Conservation (phyloP, 2,888 invertebrate species). For the Drosophila parthenogenetica region DNA sequence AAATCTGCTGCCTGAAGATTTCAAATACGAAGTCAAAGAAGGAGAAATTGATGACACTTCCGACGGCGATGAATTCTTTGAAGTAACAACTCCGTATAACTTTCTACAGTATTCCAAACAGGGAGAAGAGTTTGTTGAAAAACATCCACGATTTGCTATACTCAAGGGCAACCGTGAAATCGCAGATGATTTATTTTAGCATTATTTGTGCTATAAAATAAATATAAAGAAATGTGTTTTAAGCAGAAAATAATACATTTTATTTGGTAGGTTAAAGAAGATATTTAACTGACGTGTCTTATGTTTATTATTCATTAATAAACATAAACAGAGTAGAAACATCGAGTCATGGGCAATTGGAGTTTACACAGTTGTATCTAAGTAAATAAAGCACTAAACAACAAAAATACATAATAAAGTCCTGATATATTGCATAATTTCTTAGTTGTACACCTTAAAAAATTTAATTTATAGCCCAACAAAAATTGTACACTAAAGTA, state of each 20-base stretch:
- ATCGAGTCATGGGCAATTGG: not conserved
- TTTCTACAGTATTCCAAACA: conserved; percentile 38
- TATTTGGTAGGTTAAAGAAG: not conserved
- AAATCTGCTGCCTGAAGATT: not conserved
- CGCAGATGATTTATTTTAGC: not conserved
- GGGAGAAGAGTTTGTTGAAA: not conserved
- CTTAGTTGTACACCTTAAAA: not conserved
- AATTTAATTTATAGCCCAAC: too few relatives aligned
- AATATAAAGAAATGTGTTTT: not conserved
- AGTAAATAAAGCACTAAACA: conserved; percentile 17
- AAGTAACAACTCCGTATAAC: conserved; percentile 4
- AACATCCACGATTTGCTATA: conserved; percentile 55
- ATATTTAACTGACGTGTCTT: conserved; percentile 34
- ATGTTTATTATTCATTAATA: not conserved
- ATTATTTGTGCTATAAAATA: not conserved
- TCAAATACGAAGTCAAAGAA: not conserved
- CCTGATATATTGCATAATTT: not conserved
- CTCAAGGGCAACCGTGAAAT: conserved; percentile 19
- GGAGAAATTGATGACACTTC: conserved; percentile 10
- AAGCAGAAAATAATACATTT: too few relatives aligned
- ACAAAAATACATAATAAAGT: conserved; percentile 4
- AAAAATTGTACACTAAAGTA: too few relatives aligned
- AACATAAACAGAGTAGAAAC: not conserved
- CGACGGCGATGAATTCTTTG: not conserved
- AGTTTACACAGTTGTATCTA: conserved; percentile 58